Conservation (phyloP, 1,140 invertebrate genomes). For the Macrocentrus cingulum region DNA sequence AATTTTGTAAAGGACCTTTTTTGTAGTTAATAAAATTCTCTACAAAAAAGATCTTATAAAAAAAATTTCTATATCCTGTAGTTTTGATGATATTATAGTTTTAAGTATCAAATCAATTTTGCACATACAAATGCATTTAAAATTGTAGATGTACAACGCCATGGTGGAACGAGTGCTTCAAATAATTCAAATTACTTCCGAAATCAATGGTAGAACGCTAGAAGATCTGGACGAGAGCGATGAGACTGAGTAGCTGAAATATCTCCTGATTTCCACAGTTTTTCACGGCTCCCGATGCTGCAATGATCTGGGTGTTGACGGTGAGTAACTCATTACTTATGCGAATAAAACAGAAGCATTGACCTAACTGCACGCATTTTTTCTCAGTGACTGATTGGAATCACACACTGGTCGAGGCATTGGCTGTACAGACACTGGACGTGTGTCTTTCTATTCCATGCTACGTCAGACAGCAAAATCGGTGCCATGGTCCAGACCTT, state of each 20-base stretch:
- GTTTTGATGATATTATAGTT: no score
- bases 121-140: no score
- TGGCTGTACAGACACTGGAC: conserved; percentile 47
- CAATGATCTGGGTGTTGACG: conserved; percentile 58
- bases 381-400: conserved; percentile 51
- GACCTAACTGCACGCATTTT: conserved; percentile 64
- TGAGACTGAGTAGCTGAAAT: conserved; percentile 84
- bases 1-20: no score
- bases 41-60: no score
- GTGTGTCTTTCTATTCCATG: conserved; percentile 52
- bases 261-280: conserved; percentile 72
- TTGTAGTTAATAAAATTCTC: no score
- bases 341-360: conserved; percentile 57
- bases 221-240: conserved; percentile 83
- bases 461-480: no score
- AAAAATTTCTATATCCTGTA: no score
- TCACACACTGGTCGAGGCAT: conserved; percentile 41
- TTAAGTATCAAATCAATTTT: no score
- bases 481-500: no score
- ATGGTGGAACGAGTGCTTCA: conserved; percentile 76
- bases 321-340: conserved; percentile 52
- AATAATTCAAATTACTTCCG: conserved; percentile 83
- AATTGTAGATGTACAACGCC: no score
- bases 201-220: conserved; percentile 71
- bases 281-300: conserved; percentile 59